These are phyloP conservation scores for Popillia japonica DNA, from an alignment of 1,140 invertebrate species.

Conservation along the genomic window DNA sequence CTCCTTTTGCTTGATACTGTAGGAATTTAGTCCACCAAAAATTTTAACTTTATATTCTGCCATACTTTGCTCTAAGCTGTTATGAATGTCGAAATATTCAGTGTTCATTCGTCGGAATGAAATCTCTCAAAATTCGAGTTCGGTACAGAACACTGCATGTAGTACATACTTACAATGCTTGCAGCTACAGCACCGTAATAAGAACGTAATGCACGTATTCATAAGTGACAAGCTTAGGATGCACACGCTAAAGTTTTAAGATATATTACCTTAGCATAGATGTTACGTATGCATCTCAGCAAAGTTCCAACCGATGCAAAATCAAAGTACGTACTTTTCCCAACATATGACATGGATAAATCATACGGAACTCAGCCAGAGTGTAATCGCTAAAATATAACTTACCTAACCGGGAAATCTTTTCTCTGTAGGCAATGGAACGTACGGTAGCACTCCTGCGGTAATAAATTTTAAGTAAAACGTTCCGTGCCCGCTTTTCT, in stretches of 20 bases:
- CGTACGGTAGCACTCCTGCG: neutral
- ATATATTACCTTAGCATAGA: neutral
- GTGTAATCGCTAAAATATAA: slow-evolving; percentile 7
- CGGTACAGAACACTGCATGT: neutral
- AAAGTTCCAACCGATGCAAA: neutral
- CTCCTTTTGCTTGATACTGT: too few relatives aligned
- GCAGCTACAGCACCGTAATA: neutral
- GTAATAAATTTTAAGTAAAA: slow-evolving; percentile 5
- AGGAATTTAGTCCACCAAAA: too few relatives aligned
- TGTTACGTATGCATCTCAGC: neutral
- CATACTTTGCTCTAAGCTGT: neutral
- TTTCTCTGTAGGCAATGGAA: neutral
- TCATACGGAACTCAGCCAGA: neutral
- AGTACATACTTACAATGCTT: neutral
- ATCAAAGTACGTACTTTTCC: slow-evolving; percentile 4
- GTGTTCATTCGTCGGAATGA: neutral
- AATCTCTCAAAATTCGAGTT: neutral
- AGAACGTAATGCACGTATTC: neutral
- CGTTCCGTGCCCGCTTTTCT: neutral
- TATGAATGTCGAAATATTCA: neutral
- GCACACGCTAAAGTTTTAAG: neutral
- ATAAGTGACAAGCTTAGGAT: neutral
- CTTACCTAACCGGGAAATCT: slow-evolving; percentile 4
- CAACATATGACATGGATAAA: slow-evolving; percentile 7
- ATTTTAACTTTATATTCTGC: too few relatives aligned